phyloP scores from a whole-genome alignment of 1,140 invertebrate genomes.

The Zaprionus tsacasi region DNA sequence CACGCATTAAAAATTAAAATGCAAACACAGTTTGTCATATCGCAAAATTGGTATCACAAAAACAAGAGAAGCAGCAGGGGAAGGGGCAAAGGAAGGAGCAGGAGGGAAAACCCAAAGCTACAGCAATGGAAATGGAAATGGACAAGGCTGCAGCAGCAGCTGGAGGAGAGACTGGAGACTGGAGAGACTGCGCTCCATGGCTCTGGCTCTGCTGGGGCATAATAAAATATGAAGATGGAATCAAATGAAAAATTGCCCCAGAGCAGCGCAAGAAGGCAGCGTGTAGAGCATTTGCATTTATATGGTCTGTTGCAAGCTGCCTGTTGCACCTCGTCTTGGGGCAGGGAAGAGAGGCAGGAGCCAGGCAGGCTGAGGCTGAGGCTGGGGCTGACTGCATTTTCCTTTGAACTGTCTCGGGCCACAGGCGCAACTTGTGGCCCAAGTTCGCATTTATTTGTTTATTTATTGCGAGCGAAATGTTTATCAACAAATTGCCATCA shows the following conservation, averaged over 20 bases:
- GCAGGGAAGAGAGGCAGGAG: background rate
- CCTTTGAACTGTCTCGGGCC: constrained; percentile 23
- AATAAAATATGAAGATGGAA: constrained; percentile 83
- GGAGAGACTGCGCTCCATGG: background rate
- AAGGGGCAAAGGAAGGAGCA: background rate
- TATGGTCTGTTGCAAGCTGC: constrained; percentile 55
- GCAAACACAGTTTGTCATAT: constrained; percentile 83
- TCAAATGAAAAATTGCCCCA: constrained; percentile 83
- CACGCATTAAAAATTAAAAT: constrained; percentile 84
- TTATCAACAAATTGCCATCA: constrained; percentile 84
- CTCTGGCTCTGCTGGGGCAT: constrained; percentile 43
- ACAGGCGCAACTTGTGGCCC: constrained; percentile 68
- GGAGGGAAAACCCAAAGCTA: constrained; percentile 42
- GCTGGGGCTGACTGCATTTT: constrained; percentile 29
- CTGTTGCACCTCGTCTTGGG: constrained; percentile 11
- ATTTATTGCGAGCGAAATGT: constrained; percentile 84
- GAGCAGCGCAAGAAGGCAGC: constrained; percentile 67
- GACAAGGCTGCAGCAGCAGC: constrained; percentile 38
- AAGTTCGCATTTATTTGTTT: constrained; percentile 73
- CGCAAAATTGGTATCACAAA: constrained; percentile 78
- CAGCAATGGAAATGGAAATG: constrained; percentile 70
- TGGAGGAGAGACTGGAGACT: background rate
- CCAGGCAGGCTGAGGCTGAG: background rate
- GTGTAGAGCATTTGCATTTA: constrained; percentile 77
- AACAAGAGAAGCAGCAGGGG: background rate